A percentile compares a stretch with the other conserved stretches of the same genome.
These are phyloP conservation scores for Petrolisthes cinctipes DNA, from an alignment of 2,888 invertebrate species.

Conservation along the genomic window DNA sequence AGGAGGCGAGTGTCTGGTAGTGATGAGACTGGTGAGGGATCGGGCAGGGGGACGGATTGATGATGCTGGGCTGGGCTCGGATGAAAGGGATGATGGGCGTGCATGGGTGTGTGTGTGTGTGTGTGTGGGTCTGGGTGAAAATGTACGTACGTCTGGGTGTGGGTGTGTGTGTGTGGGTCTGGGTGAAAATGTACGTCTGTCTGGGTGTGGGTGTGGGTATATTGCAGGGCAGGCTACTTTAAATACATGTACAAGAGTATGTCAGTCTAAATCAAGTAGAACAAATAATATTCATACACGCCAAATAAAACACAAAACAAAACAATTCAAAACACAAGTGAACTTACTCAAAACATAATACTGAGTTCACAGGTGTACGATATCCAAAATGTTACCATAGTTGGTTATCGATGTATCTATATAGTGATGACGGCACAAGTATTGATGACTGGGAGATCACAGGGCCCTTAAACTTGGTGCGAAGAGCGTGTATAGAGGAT, in stretches of 20 bases:
- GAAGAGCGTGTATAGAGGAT: no score
- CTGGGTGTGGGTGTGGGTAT: no score
- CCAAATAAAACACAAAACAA: neutral
- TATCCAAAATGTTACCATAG: no score
- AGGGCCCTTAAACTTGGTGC: no score
- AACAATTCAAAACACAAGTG: neutral
- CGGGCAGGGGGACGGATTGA: neutral
- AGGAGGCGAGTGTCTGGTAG: neutral
- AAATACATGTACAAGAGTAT: no score
- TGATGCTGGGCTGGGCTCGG: neutral
- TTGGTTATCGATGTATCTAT: no score
- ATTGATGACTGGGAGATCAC: neutral
- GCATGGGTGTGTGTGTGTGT: neutral
- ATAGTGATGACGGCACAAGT: neutral
- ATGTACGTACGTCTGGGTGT: no score
- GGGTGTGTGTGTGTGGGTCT: no score
- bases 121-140: conserved; percentile 4
- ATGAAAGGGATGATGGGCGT: neutral
- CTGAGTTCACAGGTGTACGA: neutral
- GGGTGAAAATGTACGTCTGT: no score
- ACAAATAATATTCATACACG: neutral
- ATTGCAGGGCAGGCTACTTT: no score
- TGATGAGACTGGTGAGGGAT: neutral
- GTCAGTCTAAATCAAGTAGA: no score
- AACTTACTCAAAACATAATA: neutral